phyloP scores from a whole-genome alignment of 2,113 vertebrate species.

The Myodes glareolus region DNA sequence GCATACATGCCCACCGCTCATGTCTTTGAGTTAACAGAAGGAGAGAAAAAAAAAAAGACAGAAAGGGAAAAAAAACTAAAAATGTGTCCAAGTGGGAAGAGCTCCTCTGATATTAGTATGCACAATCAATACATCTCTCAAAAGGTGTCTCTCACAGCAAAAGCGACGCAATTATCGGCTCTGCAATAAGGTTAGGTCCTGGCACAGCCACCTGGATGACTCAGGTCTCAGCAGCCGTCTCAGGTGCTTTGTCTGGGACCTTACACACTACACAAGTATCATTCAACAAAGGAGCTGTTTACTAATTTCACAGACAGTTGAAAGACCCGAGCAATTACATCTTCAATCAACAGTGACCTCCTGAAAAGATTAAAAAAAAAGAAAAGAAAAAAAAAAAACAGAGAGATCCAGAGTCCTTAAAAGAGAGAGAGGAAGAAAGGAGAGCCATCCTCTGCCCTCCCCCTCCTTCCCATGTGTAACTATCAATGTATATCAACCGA shows the following conservation, averaged over 20 bases:
- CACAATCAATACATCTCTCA: slow-evolving; percentile 43
- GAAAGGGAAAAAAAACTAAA: not conserved
- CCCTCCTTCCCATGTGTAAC: slow-evolving; percentile 80
- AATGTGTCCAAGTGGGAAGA: slow-evolving; percentile 18
- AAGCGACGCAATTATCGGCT: slow-evolving; percentile 55
- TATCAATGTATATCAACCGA: slow-evolving; percentile 87
- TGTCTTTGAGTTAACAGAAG: not conserved
- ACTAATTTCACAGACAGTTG: slow-evolving; percentile 82
- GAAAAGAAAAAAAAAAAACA: not conserved
- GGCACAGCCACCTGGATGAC: slow-evolving; percentile 61
- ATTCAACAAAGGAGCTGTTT: slow-evolving; percentile 82
- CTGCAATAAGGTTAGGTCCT: slow-evolving; percentile 64
- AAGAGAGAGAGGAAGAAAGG: slow-evolving; percentile 3
- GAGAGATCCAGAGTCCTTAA: slow-evolving; percentile 30
- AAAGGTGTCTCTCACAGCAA: slow-evolving; percentile 37
- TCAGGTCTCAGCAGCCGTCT: slow-evolving; percentile 69
- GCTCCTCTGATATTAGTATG: slow-evolving; percentile 16
- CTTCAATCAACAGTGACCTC: slow-evolving; percentile 78
- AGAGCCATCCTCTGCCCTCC: not conserved
- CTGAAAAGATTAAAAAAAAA: slow-evolving; percentile 39
- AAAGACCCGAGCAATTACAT: slow-evolving; percentile 82
- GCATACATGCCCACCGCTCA: not conserved
- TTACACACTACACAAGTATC: slow-evolving; percentile 75
- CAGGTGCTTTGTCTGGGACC: slow-evolving; percentile 84
- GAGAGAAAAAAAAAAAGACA: not conserved